phyloP scores from a whole-genome alignment of 2,797 vertebrate genomes.

The Acropternis orthonyx region DNA sequence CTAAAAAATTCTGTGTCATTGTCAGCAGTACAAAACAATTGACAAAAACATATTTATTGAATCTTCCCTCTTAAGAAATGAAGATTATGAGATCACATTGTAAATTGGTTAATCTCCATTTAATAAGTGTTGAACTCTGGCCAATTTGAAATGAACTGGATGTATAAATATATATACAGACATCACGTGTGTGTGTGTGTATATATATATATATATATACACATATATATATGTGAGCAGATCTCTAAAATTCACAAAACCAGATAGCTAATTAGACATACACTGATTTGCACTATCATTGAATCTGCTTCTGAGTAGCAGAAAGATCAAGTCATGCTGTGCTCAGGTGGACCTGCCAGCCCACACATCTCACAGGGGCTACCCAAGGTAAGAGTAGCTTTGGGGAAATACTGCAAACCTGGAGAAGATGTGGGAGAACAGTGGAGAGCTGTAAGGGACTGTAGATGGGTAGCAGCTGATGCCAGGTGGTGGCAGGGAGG shows the following conservation, averaged over 20 bases:
- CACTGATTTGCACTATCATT: not conserved
- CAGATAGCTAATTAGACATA: not conserved
- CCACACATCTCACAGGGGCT: not conserved
- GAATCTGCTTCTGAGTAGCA: not conserved
- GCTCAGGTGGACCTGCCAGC: not conserved
- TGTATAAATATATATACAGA: not conserved
- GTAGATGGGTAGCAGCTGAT: not conserved
- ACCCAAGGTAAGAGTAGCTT: not conserved
- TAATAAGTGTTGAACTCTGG: not conserved
- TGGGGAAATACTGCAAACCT: not conserved
- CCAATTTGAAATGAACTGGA: not conserved
- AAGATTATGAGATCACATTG: not conserved
- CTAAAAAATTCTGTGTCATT: not conserved
- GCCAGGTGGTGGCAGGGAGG: not conserved
- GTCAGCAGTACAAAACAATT: not conserved
- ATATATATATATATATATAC: accelerated
- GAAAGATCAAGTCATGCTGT: not conserved
- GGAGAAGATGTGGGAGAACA: not conserved
- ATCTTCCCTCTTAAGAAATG: not conserved
- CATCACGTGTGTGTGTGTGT: accelerated
- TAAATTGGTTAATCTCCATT: not conserved
- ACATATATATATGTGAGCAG: not conserved
- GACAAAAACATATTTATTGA: not conserved
- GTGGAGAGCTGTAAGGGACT: not conserved
- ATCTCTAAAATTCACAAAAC: not conserved